These are phyloP conservation scores for Philotrypesis tridentata DNA, from an alignment of 1,140 invertebrate species.

Conservation along the genomic window DNA sequence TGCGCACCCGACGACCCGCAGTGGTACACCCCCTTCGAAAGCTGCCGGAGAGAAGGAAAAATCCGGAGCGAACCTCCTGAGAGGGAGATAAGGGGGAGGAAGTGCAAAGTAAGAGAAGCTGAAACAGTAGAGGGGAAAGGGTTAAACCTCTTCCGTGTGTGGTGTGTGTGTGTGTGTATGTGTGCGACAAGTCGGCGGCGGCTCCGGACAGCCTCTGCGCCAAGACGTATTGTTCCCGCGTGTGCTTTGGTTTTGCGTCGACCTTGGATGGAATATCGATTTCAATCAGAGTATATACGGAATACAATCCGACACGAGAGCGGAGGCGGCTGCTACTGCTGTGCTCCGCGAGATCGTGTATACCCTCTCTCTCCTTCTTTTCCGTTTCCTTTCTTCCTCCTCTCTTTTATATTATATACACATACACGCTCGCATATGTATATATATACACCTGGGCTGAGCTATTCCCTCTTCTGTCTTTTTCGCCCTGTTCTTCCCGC, in stretches of 20 bases:
- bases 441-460: neutral
- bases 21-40: neutral
- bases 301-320: conserved; percentile 60
- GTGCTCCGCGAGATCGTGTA: neutral
- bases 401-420: neutral
- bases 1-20: no score
- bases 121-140: neutral
- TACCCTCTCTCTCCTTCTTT: conserved; percentile 11
- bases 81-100: neutral
- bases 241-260: conserved; percentile 60
- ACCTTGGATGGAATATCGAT: conserved; percentile 66
- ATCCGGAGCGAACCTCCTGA: no score
- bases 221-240: conserved; percentile 63
- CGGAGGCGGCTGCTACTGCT: conserved; percentile 45
- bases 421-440: no score
- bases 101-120: conserved; percentile 13
- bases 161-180: no score
- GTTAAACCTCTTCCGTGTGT: conserved; percentile 50
- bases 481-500: neutral
- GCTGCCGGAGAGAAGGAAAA: neutral
- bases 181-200: no score
- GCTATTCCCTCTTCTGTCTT: neutral
- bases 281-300: conserved; percentile 64
- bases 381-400: conserved; percentile 10
- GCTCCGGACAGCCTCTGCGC: conserved; percentile 50